Evolutionary conservation across 2,888 invertebrate genomes (phyloP), one percentile per base, ranked within the genome.

Genomic region (Calameuta idolon): DNA sequence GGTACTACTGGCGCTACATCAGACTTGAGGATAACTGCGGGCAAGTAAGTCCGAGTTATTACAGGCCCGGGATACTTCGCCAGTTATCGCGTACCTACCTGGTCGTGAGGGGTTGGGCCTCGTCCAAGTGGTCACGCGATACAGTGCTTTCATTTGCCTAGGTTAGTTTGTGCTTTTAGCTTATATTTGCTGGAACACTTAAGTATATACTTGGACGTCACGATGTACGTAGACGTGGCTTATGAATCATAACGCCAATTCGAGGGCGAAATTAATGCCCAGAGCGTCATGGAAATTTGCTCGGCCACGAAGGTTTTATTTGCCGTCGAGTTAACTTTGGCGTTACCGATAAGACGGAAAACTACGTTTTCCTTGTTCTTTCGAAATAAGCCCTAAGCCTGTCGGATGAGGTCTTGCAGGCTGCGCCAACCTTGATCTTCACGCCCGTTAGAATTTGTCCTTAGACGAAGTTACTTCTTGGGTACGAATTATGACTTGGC

Each of bases 61-160:
- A 35, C 74, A 34, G 69, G n/a, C 11, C 31, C 69, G 5, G 23
- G 69, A 69, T 30, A 69, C 69, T 69, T 69, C 69, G 69, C 31
- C 30, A 30, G 31, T 33, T 69, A 69, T 33, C 69, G 69, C 69
- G 69, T 12, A 69, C 31, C 69, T 30, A 69, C 31, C 69, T 30
- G 33, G 30, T 12, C 33, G 74, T 31, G 74, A 34, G 12, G 35
- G 75, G 76, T 76, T 73, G 78, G 76, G 73, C 78, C 68, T 76
- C 75, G 78, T 78, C 76, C 69, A 81, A 83, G 79, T 77, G 84
- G 83, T 86, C 86, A 86, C 86, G 85, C 86, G 82, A 85, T 84
- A 78, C 80, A 74, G 73, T 81, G 80, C 78, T 76, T 78, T 76
- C 78, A 78, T 78, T 78, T 69, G 75, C 73, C 73, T 34, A 31